Evolutionary conservation across 2,113 vertebrate genomes (phyloP).

Genomic region (Ceyx margarethae): DNA sequence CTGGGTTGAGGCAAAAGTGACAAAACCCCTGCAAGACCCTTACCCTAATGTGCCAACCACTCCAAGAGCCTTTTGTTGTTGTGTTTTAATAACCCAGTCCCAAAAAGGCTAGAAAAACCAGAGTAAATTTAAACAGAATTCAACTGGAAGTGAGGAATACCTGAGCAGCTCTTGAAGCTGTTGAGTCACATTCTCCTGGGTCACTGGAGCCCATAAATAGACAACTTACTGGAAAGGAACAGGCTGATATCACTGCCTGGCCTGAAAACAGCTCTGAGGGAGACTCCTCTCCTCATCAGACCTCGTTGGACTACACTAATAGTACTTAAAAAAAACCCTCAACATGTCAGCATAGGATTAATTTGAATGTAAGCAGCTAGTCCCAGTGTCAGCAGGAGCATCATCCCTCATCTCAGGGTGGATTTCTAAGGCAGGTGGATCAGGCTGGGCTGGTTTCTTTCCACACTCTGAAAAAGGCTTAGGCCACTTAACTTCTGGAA

Average conservation of each 20-base stretch:
- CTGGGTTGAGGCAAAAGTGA: not conserved
- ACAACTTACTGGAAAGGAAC: not conserved
- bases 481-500: not conserved
- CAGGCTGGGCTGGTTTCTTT: not conserved
- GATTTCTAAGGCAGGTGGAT: not conserved
- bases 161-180: not conserved
- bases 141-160: not conserved
- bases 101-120: not conserved
- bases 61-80: not conserved
- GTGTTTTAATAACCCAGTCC: not conserved
- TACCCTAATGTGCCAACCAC: not conserved
- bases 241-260: not conserved
- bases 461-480: not conserved
- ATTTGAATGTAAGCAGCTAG: not conserved
- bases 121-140: not conserved
- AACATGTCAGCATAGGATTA: not conserved
- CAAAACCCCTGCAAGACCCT: not conserved
- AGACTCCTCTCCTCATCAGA: not conserved
- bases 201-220: not conserved
- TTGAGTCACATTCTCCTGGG: rapidly evolving
- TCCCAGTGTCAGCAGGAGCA: not conserved
- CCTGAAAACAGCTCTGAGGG: not conserved
- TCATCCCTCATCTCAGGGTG: not conserved
- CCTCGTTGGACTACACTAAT: not conserved
- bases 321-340: too few relatives aligned